A percentile compares a stretch with the other conserved stretches of the same genome.
Evolutionary conservation across 2,113 vertebrate genomes (phyloP).

Genomic region (Zeus faber): DNA sequence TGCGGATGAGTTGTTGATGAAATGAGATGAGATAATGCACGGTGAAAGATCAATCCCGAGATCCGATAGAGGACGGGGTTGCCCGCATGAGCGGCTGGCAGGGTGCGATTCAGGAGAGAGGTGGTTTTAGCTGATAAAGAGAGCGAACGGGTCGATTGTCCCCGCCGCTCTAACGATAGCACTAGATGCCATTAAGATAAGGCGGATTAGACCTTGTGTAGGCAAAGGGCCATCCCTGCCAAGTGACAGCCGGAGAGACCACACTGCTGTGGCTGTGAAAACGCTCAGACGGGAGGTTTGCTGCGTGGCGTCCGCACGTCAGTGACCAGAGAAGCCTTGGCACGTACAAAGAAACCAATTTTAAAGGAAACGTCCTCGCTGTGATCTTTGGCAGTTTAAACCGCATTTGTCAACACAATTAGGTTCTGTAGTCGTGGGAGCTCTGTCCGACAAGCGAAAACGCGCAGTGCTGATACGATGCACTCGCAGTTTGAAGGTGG

Average conservation of each 20-base stretch:
- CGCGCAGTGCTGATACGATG: too few species aligned
- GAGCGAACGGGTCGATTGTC: constrained; percentile 62
- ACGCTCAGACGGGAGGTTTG: neutral
- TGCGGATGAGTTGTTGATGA: too few species aligned
- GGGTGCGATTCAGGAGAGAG: constrained; percentile 41
- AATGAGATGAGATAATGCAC: constrained; percentile 10
- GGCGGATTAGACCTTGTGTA: constrained; percentile 59
- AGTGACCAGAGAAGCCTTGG: neutral
- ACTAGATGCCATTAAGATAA: constrained; percentile 77
- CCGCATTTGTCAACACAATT: too few species aligned
- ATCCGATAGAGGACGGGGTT: constrained; percentile 6
- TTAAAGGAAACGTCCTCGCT: too few species aligned
- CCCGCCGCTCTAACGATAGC: constrained; percentile 53
- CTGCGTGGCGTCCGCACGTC: neutral
- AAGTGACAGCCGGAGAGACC: constrained; percentile 31
- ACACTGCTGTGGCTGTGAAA: constrained; percentile 22
- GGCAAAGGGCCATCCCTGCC: constrained; percentile 23
- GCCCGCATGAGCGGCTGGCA: too few species aligned
- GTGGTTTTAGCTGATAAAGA: constrained; percentile 62
- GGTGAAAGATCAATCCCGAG: constrained; percentile 8
- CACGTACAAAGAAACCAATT: too few species aligned
- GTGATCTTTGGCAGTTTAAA: too few species aligned
- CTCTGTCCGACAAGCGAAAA: too few species aligned
- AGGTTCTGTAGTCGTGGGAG: too few species aligned
- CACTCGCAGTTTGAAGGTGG: too few species aligned